Conservation (phyloP, 1,140 invertebrate genomes). For the Psilanteris sp. region DNA sequence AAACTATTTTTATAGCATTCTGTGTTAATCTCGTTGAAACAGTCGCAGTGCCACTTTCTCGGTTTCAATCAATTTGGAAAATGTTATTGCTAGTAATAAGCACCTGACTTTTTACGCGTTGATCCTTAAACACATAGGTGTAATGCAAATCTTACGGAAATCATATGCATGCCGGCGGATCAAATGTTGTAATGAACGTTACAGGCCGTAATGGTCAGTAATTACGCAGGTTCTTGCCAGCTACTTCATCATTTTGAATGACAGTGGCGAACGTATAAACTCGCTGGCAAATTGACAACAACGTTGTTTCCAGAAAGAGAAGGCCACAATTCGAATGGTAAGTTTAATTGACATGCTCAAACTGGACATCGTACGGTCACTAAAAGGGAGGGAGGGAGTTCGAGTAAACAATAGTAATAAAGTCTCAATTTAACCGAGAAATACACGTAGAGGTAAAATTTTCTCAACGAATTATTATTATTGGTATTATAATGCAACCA, state of each 20-base stretch:
- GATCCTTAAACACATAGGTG: not conserved
- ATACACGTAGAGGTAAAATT: no score
- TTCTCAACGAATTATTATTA: no score
- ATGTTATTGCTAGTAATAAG: not conserved
- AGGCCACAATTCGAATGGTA: not conserved
- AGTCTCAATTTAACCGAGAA: no score
- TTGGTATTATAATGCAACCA: no score
- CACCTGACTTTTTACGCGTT: not conserved
- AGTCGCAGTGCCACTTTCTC: not conserved
- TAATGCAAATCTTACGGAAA: conserved; percentile 4
- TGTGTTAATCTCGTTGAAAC: not conserved
- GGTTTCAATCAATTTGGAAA: not conserved
- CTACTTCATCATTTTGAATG: conserved; percentile 40
- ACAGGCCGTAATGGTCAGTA: conserved; percentile 14
- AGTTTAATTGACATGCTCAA: conserved; percentile 3
- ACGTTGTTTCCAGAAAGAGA: conserved; percentile 5
- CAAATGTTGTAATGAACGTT: conserved; percentile 29
- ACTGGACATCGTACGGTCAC: not conserved
- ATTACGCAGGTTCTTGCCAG: conserved; percentile 21
- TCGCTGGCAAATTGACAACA: conserved; percentile 31
- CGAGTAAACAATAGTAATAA: no score
- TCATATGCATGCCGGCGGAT: conserved; percentile 16
- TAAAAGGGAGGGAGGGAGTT: no score
- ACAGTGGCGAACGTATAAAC: conserved; percentile 30
- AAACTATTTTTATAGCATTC: not conserved